Base-by-base conservation (phyloP, 2,888 invertebrate species). In the Noctuana brunneofusca region DNA sequence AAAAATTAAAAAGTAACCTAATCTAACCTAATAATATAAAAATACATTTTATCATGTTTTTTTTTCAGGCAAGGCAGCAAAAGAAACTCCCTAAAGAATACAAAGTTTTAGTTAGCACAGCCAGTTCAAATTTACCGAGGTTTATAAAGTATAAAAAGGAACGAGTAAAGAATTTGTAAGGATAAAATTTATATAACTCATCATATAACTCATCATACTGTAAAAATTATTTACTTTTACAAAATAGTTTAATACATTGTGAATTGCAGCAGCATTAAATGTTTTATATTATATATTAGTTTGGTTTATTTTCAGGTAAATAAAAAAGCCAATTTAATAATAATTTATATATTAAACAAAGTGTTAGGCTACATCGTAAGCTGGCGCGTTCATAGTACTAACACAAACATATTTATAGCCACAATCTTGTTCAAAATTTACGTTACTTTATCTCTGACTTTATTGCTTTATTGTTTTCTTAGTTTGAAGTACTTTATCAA, bases 131-230 rank as follows among this genome's bases (percentile, higher is more conserved):
- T 80, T 85, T 96, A 67, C 89, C 93, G 3, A 92, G 95, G 71
- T 96, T 96, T 80, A 94, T 95, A 64, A 94, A 94, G 71, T 96
- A 96, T 79, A 95, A 94, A 79, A 90, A 80, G 66, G 81, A 81
- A 63, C 86, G 90, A 72, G 68, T 92, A 65, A 83, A 73, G 73
- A 83, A 78, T 56, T 74, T 84, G 71, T 81, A 80, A 58, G 32
- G 35, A 18, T 14, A 57, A 46, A 50, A 8, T 43, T 41, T 43
- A 11, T 18, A 3, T 11, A 20, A 20, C 48, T 14, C n/a, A 27
- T 27, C 22, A 27, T 49, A 12, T n/a, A n/a, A n/a, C 22, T 22
- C 14, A 27, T 2, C n/a, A 49, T 49, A 24, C 14, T 49, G 3
- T 24, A 27, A 14, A 49, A 49, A 14, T 24, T 4, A 22, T 41